Conservation (phyloP, 2,113 vertebrate genomes). For the Dasypus novemcinctus region DNA sequence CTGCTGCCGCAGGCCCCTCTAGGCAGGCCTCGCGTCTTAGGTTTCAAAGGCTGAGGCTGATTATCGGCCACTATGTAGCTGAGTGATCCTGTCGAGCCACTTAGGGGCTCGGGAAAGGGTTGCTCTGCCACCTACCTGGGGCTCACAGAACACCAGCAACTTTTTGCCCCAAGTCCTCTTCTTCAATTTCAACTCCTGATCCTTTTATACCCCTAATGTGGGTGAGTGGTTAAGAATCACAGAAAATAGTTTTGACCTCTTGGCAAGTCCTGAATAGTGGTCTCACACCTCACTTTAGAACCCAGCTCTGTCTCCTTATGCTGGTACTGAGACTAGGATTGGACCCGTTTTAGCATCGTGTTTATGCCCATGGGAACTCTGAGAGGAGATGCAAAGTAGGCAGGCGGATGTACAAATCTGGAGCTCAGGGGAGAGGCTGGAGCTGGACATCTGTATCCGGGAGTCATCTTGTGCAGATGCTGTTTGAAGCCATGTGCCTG, state of each 20-base stretch:
- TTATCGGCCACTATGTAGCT: not conserved
- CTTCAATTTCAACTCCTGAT: too few relatives aligned
- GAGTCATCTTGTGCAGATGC: not conserved
- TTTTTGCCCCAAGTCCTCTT: too few relatives aligned
- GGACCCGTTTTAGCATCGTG: not conserved
- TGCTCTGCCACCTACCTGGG: too few relatives aligned
- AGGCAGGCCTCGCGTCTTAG: not conserved
- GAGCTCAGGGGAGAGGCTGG: not conserved
- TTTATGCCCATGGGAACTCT: not conserved
- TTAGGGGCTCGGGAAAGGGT: too few relatives aligned
- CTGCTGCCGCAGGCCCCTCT: not conserved
- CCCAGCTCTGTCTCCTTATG: not conserved
- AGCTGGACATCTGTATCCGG: not conserved
- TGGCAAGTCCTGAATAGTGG: not conserved
- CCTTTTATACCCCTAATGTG: too few relatives aligned
- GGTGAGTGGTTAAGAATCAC: too few relatives aligned
- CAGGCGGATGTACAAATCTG: too few relatives aligned
- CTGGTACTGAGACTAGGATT: not conserved
- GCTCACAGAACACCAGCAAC: too few relatives aligned
- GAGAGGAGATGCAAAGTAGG: not conserved
- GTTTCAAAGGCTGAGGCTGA: not conserved
- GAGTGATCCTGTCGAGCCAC: too few relatives aligned
- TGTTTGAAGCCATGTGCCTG: not conserved
- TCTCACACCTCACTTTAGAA: not conserved
- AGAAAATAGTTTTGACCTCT: too few relatives aligned